Conservation (phyloP, 2,888 invertebrate species). For the Syritta pipiens region DNA sequence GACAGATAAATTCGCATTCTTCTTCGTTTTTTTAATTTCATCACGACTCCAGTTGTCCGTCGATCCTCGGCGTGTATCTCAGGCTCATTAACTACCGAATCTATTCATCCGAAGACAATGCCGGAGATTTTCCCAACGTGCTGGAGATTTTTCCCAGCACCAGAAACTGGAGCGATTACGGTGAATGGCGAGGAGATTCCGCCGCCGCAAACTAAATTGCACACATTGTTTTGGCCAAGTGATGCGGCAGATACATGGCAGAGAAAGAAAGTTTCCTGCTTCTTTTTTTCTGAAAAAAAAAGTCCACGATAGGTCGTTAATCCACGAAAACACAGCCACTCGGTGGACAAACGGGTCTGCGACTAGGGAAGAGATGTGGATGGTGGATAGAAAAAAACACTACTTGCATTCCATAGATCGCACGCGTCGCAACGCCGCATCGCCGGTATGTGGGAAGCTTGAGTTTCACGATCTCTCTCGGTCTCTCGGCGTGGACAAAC, state of each 20-base stretch:
- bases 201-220: too few relatives aligned
- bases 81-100: too few relatives aligned
- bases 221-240: too few relatives aligned
- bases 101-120: too few relatives aligned
- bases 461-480: too few relatives aligned
- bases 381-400: not conserved
- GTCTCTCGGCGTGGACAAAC: too few relatives aligned
- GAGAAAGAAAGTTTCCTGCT: slow-evolving; percentile 64
- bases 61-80: too few relatives aligned
- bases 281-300: slow-evolving; percentile 27
- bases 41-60: too few relatives aligned
- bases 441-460: slow-evolving; percentile 57
- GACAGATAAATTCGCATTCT: slow-evolving; percentile 31
- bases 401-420: slow-evolving; percentile 60
- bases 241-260: slow-evolving; percentile 4
- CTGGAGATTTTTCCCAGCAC: slow-evolving; percentile 30
- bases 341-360: slow-evolving; percentile 33
- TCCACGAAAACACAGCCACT: slow-evolving; percentile 53
- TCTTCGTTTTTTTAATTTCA: not conserved
- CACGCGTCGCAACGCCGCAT: slow-evolving; percentile 2
- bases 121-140: too few relatives aligned
- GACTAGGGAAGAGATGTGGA: slow-evolving; percentile 15
- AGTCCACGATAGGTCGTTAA: slow-evolving; percentile 69
- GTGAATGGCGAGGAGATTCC: slow-evolving; percentile 25
- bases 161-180: slow-evolving; percentile 54